phyloP scores from a whole-genome alignment of 2,888 invertebrate genomes.

The Carcina quercana region DNA sequence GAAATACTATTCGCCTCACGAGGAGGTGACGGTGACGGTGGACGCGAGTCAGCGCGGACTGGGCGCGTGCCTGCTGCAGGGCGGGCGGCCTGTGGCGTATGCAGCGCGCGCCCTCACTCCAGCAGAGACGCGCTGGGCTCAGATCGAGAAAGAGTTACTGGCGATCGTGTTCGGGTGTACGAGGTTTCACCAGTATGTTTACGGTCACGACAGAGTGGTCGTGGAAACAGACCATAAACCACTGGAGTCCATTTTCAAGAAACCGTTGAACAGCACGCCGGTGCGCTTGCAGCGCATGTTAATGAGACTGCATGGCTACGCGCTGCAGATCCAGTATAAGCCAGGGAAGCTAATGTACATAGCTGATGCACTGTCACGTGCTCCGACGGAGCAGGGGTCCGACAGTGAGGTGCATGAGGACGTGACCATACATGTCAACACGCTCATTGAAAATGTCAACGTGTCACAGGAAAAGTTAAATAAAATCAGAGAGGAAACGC shows the following conservation, averaged over 20 bases:
- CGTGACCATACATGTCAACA: constrained; percentile 6
- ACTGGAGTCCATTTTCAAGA: constrained; percentile 24
- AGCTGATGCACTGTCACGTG: constrained; percentile 28
- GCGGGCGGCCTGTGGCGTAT: constrained; percentile 10
- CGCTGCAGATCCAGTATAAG: background rate
- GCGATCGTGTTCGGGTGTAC: constrained; percentile 10
- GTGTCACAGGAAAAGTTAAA: background rate
- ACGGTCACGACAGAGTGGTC: constrained; percentile 12
- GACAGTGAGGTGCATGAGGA: constrained; percentile 7
- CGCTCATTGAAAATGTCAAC: background rate
- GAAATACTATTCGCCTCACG: constrained; percentile 5
- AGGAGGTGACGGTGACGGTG: constrained; percentile 9
- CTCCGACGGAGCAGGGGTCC: constrained; percentile 9
- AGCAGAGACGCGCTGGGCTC: constrained; percentile 9
- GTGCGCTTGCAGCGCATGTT: background rate
- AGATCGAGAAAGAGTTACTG: constrained; percentile 11
- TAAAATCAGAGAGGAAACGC: constrained; percentile 2
- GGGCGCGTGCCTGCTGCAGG: constrained; percentile 11
- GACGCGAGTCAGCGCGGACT: constrained; percentile 4
- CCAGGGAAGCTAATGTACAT: constrained; percentile 26
- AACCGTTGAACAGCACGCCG: constrained; percentile 10
- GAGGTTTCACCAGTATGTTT: constrained; percentile 13
- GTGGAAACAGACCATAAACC: constrained; percentile 16
- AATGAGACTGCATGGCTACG: background rate
- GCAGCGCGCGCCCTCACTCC: background rate